phyloP scores from a whole-genome alignment of 2,888 invertebrate species.

The Macropis europaea region DNA sequence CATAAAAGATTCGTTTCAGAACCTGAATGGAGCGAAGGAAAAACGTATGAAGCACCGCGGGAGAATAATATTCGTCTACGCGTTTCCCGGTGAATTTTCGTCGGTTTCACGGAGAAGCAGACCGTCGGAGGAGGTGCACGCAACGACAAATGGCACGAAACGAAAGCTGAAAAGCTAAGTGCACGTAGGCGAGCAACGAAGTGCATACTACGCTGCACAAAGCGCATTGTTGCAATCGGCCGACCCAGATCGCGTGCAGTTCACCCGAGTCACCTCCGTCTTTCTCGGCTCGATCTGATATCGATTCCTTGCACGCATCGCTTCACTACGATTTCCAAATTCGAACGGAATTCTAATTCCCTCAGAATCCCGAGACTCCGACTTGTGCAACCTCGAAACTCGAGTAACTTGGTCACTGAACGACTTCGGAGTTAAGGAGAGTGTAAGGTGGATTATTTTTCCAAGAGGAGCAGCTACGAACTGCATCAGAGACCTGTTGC shows the following conservation, averaged over 20 bases:
- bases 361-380: neutral
- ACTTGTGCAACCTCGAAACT: neutral
- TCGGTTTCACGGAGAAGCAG: constrained; percentile 16
- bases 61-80: no score
- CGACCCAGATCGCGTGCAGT: constrained; percentile 70
- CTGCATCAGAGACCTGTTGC: no score
- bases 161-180: constrained; percentile 29
- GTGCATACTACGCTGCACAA: constrained; percentile 61
- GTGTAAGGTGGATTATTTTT: no score
- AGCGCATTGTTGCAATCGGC: constrained; percentile 72
- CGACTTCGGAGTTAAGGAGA: no score
- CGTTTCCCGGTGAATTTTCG: no score
- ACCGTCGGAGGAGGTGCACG: constrained; percentile 25
- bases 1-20: no score
- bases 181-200: constrained; percentile 50
- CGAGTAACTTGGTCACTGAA: no score
- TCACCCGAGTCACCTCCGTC: constrained; percentile 2
- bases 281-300: neutral
- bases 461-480: no score
- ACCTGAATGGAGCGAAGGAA: no score
- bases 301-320: neutral
- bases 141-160: constrained; percentile 34
- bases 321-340: neutral
- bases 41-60: no score
- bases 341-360: neutral